Evolutionary conservation across 1,140 invertebrate species (phyloP).

Genomic region (Homalodisca vitripennis): DNA sequence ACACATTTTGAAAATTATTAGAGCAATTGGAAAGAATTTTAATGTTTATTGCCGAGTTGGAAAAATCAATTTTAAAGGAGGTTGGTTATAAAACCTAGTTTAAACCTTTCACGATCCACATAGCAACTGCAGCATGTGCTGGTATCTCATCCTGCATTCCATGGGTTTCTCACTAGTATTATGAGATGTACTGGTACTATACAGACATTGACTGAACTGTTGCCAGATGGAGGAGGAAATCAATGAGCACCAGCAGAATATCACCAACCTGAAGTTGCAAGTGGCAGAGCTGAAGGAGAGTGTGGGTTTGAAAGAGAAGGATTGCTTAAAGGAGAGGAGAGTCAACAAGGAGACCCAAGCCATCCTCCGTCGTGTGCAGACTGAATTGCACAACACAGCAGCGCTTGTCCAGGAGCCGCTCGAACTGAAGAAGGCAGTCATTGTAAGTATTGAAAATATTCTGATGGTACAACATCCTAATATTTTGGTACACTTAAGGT

Average conservation of each 20-base stretch:
- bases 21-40: no score
- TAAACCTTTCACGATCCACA: no score
- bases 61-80: no score
- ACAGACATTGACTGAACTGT: background rate
- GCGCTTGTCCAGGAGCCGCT: conserved; percentile 72
- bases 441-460: conserved; percentile 52
- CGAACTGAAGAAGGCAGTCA: conserved; percentile 74
- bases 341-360: conserved; percentile 62
- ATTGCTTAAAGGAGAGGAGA: conserved; percentile 65
- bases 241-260: conserved; percentile 65
- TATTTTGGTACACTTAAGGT: no score
- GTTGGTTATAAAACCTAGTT: no score
- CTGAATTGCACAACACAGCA: conserved; percentile 74
- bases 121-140: no score
- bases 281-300: conserved; percentile 74
- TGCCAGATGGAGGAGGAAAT: conserved; percentile 63
- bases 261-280: conserved; percentile 65
- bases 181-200: no score
- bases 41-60: no score
- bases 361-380: conserved; percentile 69
- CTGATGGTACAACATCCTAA: no score
- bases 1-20: no score
- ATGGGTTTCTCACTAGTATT: no score
- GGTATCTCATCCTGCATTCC: no score
- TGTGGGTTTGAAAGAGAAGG: conserved; percentile 63